Conservation (phyloP, 2,888 invertebrate species). For the Acanthopleura granulata region DNA sequence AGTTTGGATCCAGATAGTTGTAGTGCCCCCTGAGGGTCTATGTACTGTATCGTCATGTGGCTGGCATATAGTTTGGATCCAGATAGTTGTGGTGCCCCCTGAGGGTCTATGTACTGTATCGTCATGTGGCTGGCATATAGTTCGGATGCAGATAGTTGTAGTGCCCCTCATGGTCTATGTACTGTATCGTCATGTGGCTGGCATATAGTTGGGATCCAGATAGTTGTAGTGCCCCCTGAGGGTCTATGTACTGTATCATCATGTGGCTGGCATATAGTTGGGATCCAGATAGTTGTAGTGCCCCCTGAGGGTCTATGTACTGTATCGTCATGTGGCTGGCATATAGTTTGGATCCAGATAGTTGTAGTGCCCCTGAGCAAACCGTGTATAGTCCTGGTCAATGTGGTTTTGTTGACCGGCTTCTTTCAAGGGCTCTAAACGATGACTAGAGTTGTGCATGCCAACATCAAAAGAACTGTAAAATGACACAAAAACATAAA, state of each 20-base stretch:
- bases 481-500: conserved; percentile 29
- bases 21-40: too few species aligned
- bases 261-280: too few species aligned
- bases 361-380: conserved; percentile 62
- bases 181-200: too few species aligned
- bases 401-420: conserved; percentile 33
- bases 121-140: too few species aligned
- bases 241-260: not conserved
- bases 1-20: too few species aligned
- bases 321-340: conserved; percentile 58
- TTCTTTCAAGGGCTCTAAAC: conserved; percentile 47
- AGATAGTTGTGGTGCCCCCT: too few species aligned
- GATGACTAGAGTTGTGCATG: conserved; percentile 60
- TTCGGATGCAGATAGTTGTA: too few species aligned
- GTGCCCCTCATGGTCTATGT: too few species aligned
- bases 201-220: too few species aligned
- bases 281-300: too few species aligned
- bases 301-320: not conserved
- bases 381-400: conserved; percentile 60
- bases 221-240: not conserved
- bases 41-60: not conserved
- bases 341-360: conserved; percentile 70
- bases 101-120: too few species aligned
- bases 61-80: too few species aligned
- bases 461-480: conserved; percentile 53